phyloP scores from a whole-genome alignment of 2,113 vertebrate species.

The Mirza zaza region DNA sequence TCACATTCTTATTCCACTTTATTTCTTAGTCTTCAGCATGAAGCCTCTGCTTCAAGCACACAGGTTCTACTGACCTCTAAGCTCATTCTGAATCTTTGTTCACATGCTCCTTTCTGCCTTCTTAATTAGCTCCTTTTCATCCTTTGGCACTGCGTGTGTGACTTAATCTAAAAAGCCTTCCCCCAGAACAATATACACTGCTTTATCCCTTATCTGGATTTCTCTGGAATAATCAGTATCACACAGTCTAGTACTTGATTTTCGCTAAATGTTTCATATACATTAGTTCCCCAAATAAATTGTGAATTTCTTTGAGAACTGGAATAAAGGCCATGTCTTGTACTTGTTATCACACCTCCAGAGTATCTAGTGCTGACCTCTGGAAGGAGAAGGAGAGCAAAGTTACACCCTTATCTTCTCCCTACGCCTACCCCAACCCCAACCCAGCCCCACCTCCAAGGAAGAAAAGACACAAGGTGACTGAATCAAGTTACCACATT shows the following conservation, averaged over 20 bases:
- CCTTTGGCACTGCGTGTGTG: background rate
- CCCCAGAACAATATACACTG: constrained; percentile 24
- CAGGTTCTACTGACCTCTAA: background rate
- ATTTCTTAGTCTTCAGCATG: background rate
- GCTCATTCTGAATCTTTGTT: background rate
- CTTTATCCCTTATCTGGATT: constrained; percentile 17
- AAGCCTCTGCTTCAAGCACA: background rate
- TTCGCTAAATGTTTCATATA: constrained; percentile 14
- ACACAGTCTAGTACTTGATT: background rate
- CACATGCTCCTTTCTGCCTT: background rate
- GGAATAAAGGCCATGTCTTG: background rate
- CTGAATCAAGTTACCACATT: background rate
- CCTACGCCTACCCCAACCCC: background rate
- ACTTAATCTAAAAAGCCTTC: background rate
- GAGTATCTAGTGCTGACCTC: background rate
- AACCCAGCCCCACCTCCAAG: background rate
- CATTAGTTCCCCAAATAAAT: background rate
- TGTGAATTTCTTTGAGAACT: background rate
- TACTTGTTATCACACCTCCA: background rate
- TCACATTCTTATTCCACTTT: background rate
- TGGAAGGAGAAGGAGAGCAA: background rate
- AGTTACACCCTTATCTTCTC: background rate
- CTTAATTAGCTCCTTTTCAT: constrained; percentile 39
- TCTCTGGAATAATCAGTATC: constrained; percentile 33
- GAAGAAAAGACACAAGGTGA: background rate